These are phyloP conservation scores for Canis aureus DNA, from an alignment of 2,113 vertebrate genomes.

Conservation along the genomic window DNA sequence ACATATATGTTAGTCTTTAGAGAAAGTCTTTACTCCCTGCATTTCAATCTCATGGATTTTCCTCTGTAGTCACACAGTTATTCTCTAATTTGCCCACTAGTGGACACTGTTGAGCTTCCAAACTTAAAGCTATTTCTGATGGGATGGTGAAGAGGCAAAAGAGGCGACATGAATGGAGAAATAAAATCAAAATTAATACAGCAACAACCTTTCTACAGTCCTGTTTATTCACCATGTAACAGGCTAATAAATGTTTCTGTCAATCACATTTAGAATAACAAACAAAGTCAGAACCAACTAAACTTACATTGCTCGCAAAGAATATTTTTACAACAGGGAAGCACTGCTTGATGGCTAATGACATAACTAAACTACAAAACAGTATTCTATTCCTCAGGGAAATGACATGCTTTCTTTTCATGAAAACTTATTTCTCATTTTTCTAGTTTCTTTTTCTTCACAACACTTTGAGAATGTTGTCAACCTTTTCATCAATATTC, in stretches of 20 bases:
- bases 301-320: slow-evolving; percentile 27
- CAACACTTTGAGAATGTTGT: slow-evolving; percentile 17
- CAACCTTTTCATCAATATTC: slow-evolving; percentile 46
- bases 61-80: background rate
- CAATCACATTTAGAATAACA: slow-evolving; percentile 68
- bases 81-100: slow-evolving; percentile 83
- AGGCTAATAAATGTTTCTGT: slow-evolving; percentile 70
- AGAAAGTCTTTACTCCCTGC: background rate
- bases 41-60: background rate
- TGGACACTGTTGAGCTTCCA: slow-evolving; percentile 84
- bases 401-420: slow-evolving; percentile 48
- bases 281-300: slow-evolving; percentile 64
- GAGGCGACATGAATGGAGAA: slow-evolving; percentile 15
- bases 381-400: slow-evolving; percentile 34
- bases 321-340: slow-evolving; percentile 62
- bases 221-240: slow-evolving; percentile 50
- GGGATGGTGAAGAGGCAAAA: background rate
- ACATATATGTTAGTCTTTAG: background rate
- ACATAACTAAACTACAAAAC: slow-evolving; percentile 60
- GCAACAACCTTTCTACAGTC: slow-evolving; percentile 25
- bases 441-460: slow-evolving; percentile 48
- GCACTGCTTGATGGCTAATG: slow-evolving; percentile 43
- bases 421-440: slow-evolving; percentile 33
- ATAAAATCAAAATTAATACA: slow-evolving; percentile 68
- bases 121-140: slow-evolving; percentile 48